phyloP scores from a whole-genome alignment of 2,888 invertebrate genomes.

The Strigamia maritima region DNA sequence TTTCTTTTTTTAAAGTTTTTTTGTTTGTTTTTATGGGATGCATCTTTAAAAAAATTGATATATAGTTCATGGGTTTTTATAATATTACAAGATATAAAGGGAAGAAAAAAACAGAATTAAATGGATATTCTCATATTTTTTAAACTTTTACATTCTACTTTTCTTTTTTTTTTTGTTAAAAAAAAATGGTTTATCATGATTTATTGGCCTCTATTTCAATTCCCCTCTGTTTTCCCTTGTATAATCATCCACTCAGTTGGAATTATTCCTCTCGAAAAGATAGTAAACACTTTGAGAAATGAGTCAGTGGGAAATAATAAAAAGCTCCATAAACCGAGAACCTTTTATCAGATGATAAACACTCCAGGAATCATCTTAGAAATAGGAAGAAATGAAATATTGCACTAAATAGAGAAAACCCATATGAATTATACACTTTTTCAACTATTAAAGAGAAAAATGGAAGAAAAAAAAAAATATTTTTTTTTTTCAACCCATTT shows the following conservation, averaged over 20 bases:
- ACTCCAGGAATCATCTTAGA: neutral
- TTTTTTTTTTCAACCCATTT: neutral
- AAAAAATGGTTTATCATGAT: neutral
- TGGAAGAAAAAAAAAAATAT: neutral
- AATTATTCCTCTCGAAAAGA: conserved; percentile 1
- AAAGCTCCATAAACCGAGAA: neutral
- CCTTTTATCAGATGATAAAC: conserved; percentile 2
- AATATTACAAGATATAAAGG: too few relatives aligned
- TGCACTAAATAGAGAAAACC: neutral
- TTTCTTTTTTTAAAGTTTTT: too few relatives aligned
- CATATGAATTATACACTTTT: conserved; percentile 6
- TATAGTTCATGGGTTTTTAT: too few relatives aligned
- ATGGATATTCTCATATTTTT: neutral
- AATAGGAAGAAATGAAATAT: neutral
- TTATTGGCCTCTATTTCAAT: neutral
- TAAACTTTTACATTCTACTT: neutral
- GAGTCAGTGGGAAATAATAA: conserved; percentile 1
- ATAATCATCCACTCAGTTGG: conserved; percentile 15
- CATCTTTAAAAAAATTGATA: too few relatives aligned
- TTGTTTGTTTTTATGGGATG: too few relatives aligned
- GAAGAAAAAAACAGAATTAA: too few relatives aligned
- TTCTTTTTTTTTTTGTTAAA: too few relatives aligned
- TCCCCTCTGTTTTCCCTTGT: neutral
- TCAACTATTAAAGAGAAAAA: neutral
- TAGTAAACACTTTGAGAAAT: neutral